Conservation (phyloP, 2,113 vertebrate species). For the Scomber scombrus region DNA sequence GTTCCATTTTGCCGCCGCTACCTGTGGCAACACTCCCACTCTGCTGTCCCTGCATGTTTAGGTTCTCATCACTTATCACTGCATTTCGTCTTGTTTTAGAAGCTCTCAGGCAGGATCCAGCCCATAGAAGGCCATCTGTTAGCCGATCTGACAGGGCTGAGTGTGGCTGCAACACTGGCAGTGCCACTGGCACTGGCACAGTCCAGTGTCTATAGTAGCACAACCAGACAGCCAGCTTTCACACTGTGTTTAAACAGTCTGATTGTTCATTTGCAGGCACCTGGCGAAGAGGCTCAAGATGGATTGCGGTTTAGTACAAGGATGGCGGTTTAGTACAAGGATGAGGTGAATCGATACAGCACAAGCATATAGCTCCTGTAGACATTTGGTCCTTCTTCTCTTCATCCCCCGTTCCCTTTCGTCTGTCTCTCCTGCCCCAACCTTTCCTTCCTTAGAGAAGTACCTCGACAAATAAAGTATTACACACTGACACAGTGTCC, state of each 20-base stretch:
- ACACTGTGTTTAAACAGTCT: constrained; percentile 62
- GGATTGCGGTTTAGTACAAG: constrained; percentile 47
- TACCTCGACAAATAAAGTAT: constrained; percentile 29
- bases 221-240: constrained; percentile 60
- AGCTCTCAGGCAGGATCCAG: constrained; percentile 34
- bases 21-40: constrained; percentile 20
- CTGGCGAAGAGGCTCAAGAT: constrained; percentile 41
- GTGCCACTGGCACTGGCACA: constrained; percentile 59
- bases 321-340: constrained; percentile 41
- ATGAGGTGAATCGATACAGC: constrained; percentile 32
- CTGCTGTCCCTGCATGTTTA: constrained; percentile 43
- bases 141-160: constrained; percentile 62
- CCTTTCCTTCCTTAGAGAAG: constrained; percentile 16
- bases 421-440: constrained; percentile 11
- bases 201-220: constrained; percentile 35
- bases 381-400: constrained; percentile 25
- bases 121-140: constrained; percentile 76
- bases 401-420: background rate
- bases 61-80: constrained; percentile 49
- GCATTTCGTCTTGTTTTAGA: constrained; percentile 44
- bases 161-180: constrained; percentile 61
- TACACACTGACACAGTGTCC: constrained; percentile 47
- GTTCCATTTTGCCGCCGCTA: constrained; percentile 27
- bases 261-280: constrained; percentile 68
- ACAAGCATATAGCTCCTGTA: background rate